Conservation (phyloP, 2,113 vertebrate species). For the Perognathus longimembris region DNA sequence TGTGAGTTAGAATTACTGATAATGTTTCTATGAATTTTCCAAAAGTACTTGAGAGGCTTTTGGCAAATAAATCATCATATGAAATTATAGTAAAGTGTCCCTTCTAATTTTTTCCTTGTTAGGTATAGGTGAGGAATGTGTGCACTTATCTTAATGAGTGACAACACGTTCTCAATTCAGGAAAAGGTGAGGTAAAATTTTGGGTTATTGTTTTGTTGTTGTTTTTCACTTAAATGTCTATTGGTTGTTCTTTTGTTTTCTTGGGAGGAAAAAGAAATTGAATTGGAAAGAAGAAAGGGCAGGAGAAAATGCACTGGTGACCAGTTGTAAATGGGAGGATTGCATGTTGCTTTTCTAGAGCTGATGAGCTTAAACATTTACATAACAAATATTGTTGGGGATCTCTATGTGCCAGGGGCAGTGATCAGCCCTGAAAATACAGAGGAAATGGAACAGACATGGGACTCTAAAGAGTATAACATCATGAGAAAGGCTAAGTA, state of each 20-base stretch:
- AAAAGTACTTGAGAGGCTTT: constrained; percentile 33
- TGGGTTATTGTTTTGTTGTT: background rate
- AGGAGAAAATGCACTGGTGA: background rate
- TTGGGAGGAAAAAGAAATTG: constrained; percentile 10
- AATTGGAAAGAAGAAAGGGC: background rate
- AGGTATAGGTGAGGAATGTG: background rate
- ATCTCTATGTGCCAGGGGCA: background rate
- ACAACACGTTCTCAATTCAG: constrained; percentile 7
- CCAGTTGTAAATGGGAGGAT: background rate
- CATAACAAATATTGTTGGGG: background rate
- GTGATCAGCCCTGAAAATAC: background rate
- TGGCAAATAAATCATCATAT: background rate
- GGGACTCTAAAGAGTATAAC: background rate
- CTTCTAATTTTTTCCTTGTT: constrained; percentile 8
- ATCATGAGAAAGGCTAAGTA: background rate
- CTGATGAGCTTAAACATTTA: constrained; percentile 5
- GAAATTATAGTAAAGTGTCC: background rate
- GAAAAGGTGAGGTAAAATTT: background rate
- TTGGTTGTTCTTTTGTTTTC: background rate
- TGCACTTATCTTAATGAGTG: constrained; percentile 54
- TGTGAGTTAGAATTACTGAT: constrained; percentile 21
- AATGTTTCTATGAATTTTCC: constrained; percentile 27
- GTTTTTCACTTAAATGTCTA: background rate
- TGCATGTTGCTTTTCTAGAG: constrained; percentile 34
- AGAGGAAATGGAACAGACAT: background rate